Percentiles rank a stretch among this genome's conserved stretches.
phyloP scores from a whole-genome alignment of 1,140 invertebrate species.

The Tetramorium simillimum region DNA sequence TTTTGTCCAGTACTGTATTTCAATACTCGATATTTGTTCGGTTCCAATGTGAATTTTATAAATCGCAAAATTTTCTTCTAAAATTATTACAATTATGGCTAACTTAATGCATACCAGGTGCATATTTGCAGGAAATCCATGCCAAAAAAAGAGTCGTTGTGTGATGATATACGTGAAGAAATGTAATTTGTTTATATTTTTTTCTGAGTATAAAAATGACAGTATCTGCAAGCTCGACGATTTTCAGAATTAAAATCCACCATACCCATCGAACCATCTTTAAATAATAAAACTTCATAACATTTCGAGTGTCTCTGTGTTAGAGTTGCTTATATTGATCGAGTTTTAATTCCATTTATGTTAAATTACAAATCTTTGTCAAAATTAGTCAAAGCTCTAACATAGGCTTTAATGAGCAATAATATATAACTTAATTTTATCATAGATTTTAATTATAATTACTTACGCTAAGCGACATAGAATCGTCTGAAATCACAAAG shows the following conservation, averaged over 20 bases:
- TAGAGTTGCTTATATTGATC: neutral
- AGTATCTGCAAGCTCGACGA: conserved; percentile 84
- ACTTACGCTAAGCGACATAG: conserved; percentile 81
- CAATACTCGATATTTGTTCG: neutral
- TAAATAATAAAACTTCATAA: conserved; percentile 33
- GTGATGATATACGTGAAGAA: conserved; percentile 91
- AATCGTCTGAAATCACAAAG: conserved; percentile 77
- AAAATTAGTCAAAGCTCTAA: neutral
- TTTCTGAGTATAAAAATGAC: conserved; percentile 90
- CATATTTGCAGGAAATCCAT: conserved; percentile 90
- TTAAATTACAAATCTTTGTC: neutral
- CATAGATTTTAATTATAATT: neutral
- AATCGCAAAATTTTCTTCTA: neutral
- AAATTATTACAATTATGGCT: neutral
- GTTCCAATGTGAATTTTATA: neutral
- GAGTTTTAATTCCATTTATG: neutral
- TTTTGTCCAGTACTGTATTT: no score
- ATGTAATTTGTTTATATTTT: conserved; percentile 90
- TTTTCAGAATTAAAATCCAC: conserved; percentile 85
- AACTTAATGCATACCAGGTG: conserved; percentile 84
- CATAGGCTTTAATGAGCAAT: neutral
- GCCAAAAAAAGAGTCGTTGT: conserved; percentile 87
- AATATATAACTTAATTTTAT: conserved; percentile 24
- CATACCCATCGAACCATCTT: conserved; percentile 82
- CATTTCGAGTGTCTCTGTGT: neutral